phyloP scores from a whole-genome alignment of 92 coral and sea anemone genomes.

The Phenganax stokvisi region DNA sequence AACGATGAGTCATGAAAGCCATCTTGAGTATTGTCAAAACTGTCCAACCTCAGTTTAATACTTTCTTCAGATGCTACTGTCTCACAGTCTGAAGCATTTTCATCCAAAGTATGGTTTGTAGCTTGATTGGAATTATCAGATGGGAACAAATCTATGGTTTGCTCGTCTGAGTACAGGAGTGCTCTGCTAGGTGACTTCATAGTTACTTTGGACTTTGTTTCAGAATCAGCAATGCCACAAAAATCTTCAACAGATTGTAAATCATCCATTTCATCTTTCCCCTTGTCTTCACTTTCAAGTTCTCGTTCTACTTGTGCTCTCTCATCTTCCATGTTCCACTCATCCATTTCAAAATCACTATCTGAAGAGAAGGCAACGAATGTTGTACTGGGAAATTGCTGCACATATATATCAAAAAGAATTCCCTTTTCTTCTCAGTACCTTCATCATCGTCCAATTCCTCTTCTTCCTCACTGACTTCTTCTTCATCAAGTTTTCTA shows the following conservation, averaged over 20 bases:
- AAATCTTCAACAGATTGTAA: conserved; percentile 48
- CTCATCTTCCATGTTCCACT: conserved; percentile 84
- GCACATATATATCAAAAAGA: background rate
- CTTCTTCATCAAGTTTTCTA: conserved; percentile 82
- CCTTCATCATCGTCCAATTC: conserved; percentile 73
- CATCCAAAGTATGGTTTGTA: conserved; percentile 4
- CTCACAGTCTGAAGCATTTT: conserved; percentile 7
- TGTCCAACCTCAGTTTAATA: conserved; percentile 74
- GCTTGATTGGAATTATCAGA: conserved; percentile 39
- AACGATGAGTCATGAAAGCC: background rate
- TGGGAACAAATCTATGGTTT: conserved; percentile 71
- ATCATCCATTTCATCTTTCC: conserved; percentile 28
- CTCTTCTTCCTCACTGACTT: conserved; percentile 90
- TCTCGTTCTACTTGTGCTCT: conserved; percentile 71
- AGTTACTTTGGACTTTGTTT: conserved; percentile 28
- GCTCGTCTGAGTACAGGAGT: conserved; percentile 44
- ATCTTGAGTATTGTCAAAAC: conserved; percentile 63
- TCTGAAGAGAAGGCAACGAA: conserved; percentile 23
- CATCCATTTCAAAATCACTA: conserved; percentile 77
- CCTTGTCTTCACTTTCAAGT: conserved; percentile 1
- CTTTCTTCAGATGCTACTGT: conserved; percentile 44
- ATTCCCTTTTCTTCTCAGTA: background rate
- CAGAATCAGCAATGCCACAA: conserved; percentile 46
- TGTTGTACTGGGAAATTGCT: background rate
- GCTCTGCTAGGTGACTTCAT: background rate